Percentiles rank a stretch among this genome's conserved stretches.
These are phyloP conservation scores for Lamellibrachia satsuma DNA, from an alignment of 2,888 invertebrate genomes.

Conservation along the genomic window DNA sequence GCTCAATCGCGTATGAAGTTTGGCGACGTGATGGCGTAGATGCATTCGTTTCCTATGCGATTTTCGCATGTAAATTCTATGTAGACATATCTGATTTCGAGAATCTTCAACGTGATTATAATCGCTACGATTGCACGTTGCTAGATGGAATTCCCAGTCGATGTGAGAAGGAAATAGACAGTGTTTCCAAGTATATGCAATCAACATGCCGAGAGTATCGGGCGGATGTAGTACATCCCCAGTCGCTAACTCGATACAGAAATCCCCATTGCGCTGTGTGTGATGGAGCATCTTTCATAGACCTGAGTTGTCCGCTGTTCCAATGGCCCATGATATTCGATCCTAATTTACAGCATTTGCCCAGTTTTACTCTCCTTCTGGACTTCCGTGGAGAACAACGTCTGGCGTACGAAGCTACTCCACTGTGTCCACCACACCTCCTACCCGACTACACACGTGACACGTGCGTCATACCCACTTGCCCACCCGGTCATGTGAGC, in stretches of 20 bases:
- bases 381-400: background rate
- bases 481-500: background rate
- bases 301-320: background rate
- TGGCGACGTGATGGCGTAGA: background rate
- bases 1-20: background rate
- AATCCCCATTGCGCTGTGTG: background rate
- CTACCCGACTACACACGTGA: background rate
- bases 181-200: background rate
- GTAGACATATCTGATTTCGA: background rate
- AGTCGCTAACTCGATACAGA: background rate
- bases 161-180: background rate
- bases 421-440: background rate
- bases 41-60: background rate
- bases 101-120: background rate
- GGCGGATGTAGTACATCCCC: background rate
- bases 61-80: background rate
- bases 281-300: background rate
- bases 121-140: background rate
- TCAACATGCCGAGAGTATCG: background rate
- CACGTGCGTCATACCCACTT: background rate
- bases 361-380: background rate
- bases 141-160: background rate
- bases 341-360: background rate
- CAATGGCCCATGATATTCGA: background rate
- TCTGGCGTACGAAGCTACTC: background rate